Evolutionary conservation across 2,113 vertebrate genomes (phyloP), one percentile per base, ranked within the genome.

Genomic region (Indicator maculatus): DNA sequence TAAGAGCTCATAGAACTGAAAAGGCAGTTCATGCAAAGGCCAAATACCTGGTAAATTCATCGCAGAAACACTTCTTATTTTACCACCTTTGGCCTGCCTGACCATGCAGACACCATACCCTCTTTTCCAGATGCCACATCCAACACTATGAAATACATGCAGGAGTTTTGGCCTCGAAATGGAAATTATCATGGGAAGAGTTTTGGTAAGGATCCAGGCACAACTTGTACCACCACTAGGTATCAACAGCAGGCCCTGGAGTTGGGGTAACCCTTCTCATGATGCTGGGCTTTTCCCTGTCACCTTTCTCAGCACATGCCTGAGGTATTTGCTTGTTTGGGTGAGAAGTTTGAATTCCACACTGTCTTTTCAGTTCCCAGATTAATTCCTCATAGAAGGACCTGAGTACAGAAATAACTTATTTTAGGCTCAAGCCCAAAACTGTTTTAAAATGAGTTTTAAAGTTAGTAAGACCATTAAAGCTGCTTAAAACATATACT

Each of bases 61-160:
- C 10, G 31, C 31, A 45, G 50, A 44, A 63, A 58, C 13, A 11
- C 16, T 8, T 16, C 13, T 70, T 70, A 41, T 17, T 93, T 70
- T 82, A 39, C 20, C 17, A 1, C 16, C 14, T 1, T 53, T 60
- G 65, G 41, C 26, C 31, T 27, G 15, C n/a, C 41, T 21, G 33
- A 38, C 78, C 41, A 2, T 1, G 26, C 17, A 3, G 8, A 47
- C 0, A 0, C 60, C 0, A 0, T 55, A 16, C 3, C 12, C 9
- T 50, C 6, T 69, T 15, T 58, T 56, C n/a, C 0, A 1, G 9
- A 9, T 78, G 61, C 65, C 16, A 1, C 41, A 21, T 11, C 36
- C 8, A 12, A 12, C 47, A 27, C 63, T 59, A 59, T 80, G 59
- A 69, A 82, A 82, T 33, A 83, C 59, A 66, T 0, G 0, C 41